phyloP scores from a whole-genome alignment of 1,140 invertebrate species.

The Diachasmimorpha longicaudata region DNA sequence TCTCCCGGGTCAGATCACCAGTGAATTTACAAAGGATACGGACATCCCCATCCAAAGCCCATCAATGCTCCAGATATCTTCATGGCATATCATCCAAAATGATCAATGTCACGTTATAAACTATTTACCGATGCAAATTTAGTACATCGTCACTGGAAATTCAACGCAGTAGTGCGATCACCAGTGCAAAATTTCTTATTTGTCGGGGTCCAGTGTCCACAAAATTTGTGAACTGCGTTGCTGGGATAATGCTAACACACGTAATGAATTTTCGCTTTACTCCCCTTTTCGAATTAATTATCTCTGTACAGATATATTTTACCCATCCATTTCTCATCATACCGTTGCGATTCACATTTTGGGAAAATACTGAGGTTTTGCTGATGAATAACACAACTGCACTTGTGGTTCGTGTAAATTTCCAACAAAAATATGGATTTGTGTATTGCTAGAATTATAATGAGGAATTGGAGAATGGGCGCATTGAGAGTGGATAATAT shows the following conservation, averaged over 20 bases:
- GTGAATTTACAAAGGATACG: too few species aligned
- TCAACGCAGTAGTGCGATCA: not conserved
- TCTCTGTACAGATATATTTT: not conserved
- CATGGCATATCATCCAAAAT: constrained; percentile 33
- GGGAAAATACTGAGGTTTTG: not conserved
- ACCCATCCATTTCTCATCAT: not conserved
- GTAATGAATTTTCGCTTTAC: not conserved
- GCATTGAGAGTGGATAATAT: too few species aligned
- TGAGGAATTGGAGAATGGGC: not conserved
- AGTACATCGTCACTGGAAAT: constrained; percentile 11
- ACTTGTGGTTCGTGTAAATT: not conserved
- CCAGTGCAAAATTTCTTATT: not conserved
- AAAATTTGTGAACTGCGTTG: not conserved
- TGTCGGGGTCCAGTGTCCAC: not conserved
- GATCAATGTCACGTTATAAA: constrained; percentile 27
- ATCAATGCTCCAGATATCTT: not conserved
- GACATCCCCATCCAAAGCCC: not conserved
- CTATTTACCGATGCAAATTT: constrained; percentile 21
- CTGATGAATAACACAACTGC: not conserved
- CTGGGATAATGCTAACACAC: not conserved
- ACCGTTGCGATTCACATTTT: not conserved
- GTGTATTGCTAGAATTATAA: not conserved
- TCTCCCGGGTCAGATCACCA: too few species aligned
- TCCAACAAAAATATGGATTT: not conserved
- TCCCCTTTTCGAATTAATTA: not conserved